Percentiles rank a stretch among this genome's conserved stretches.
Conservation (phyloP, 2,113 vertebrate genomes). For the Petroica traversi region DNA sequence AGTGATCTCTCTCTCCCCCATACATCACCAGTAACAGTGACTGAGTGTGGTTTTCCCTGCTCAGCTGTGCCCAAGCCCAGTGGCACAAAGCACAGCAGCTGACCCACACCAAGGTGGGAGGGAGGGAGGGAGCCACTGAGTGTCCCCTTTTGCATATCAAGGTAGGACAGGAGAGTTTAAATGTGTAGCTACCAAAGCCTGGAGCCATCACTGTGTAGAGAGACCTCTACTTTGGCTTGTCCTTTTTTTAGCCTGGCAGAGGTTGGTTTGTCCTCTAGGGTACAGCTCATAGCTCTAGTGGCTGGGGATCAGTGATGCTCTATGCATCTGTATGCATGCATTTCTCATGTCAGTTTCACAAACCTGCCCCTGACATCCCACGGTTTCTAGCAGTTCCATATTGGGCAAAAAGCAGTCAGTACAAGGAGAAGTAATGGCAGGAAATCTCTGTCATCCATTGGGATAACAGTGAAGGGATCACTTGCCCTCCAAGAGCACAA, state of each 20-base stretch:
- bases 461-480: neutral
- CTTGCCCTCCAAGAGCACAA: neutral
- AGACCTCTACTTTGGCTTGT: neutral
- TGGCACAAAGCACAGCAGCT: neutral
- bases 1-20: slow-evolving; percentile 29
- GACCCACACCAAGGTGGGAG: neutral
- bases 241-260: neutral
- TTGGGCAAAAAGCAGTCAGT: neutral
- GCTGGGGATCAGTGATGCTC: accelerated
- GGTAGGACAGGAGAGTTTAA: neutral
- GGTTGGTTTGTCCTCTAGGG: neutral
- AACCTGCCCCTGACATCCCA: neutral
- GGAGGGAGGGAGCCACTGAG: neutral
- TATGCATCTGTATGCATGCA: no score
- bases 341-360: neutral
- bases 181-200: neutral
- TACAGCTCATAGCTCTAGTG: accelerated
- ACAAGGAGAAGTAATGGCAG: neutral
- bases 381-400: neutral
- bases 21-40: neutral
- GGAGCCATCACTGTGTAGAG: neutral
- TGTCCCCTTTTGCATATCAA: neutral
- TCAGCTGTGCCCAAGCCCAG: neutral
- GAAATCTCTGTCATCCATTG: neutral
- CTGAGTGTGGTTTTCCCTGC: neutral